Conservation (phyloP, 2,113 vertebrate genomes). For the Macquaria australasica region DNA sequence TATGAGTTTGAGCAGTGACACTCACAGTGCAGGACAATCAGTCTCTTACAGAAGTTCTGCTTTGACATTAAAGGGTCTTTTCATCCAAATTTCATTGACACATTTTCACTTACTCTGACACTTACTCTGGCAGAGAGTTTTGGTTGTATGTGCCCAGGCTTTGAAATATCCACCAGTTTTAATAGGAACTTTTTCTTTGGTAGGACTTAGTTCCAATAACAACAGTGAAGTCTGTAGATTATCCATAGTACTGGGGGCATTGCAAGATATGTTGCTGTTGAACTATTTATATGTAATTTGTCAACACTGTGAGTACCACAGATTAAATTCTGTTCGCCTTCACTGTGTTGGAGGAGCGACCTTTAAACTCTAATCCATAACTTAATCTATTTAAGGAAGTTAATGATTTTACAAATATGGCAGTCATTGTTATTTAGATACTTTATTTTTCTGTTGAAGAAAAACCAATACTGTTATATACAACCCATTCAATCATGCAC, state of each 20-base stretch:
- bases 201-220: neutral
- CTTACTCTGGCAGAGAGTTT: neutral
- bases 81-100: neutral
- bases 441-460: constrained; percentile 17
- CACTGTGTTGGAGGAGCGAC: no score
- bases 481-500: neutral
- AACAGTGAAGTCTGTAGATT: no score
- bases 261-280: neutral
- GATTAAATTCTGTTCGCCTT: no score
- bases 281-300: no score
- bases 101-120: neutral
- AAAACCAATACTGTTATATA: neutral
- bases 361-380: neutral
- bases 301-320: no score
- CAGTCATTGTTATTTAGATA: neutral
- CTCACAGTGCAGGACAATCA: neutral
- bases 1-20: neutral
- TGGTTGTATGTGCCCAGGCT: neutral
- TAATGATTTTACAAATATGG: neutral
- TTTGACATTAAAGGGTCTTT: neutral
- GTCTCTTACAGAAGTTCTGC: neutral
- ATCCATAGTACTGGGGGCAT: no score
- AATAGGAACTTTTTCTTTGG: neutral
- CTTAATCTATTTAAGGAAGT: neutral
- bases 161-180: neutral